Percentiles rank a stretch among this genome's conserved stretches.
phyloP scores from a whole-genome alignment of 2,113 vertebrate species.

The Aepyceros melampus region DNA sequence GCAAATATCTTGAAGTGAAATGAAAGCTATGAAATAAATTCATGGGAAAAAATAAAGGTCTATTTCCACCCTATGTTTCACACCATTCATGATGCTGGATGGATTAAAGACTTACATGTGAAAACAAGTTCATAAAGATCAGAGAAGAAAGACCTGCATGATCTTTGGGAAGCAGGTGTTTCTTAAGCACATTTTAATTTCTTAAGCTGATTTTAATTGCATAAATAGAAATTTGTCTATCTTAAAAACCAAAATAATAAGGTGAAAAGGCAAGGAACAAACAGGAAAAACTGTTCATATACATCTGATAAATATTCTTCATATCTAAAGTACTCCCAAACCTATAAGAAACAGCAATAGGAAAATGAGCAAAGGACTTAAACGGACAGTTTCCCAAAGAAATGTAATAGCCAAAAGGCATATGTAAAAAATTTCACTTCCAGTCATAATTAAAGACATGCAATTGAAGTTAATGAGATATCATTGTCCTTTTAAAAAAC shows the following conservation, averaged over 20 bases:
- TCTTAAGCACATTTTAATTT: neutral
- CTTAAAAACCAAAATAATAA: neutral
- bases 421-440: neutral
- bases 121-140: neutral
- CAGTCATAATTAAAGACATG: neutral
- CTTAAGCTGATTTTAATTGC: neutral
- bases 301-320: neutral
- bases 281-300: neutral
- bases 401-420: neutral
- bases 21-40: constrained; percentile 1
- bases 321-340: neutral
- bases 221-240: neutral
- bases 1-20: neutral
- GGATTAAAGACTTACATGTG: neutral
- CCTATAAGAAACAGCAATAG: neutral
- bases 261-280: neutral
- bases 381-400: neutral
- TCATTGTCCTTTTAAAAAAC: neutral
- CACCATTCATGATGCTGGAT: neutral
- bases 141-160: neutral
- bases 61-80: neutral
- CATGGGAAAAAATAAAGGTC: neutral
- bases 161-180: neutral
- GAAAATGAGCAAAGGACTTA: neutral
- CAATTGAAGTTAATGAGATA: neutral